Conservation (phyloP, 2,113 vertebrate species). For the Dasyornis broadbenti region DNA sequence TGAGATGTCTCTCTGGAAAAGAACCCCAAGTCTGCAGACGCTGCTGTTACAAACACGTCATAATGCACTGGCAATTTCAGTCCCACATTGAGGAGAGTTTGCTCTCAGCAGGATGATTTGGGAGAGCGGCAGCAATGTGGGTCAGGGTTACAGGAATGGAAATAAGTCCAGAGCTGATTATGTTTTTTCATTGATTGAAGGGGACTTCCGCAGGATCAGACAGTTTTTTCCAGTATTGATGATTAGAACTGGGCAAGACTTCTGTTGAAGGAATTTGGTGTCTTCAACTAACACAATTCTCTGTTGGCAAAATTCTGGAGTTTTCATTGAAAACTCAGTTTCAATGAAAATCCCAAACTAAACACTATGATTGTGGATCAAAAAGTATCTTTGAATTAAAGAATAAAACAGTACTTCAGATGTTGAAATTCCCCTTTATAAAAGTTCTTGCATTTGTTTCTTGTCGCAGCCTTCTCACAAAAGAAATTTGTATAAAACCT, state of each 20-base stretch:
- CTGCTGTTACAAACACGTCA: background rate
- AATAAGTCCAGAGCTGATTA: background rate
- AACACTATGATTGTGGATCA: background rate
- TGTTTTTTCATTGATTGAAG: background rate
- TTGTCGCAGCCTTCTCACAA: background rate
- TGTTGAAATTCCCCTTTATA: background rate
- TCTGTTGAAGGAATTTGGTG: background rate
- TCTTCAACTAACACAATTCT: background rate
- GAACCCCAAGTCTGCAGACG: background rate
- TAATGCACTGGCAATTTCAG: background rate
- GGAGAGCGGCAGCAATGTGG: background rate
- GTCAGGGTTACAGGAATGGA: background rate
- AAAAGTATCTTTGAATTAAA: background rate
- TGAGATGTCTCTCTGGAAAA: background rate
- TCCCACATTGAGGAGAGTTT: background rate
- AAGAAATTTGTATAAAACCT: background rate
- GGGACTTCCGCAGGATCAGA: background rate
- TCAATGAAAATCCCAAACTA: background rate
- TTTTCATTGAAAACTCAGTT: background rate
- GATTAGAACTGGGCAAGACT: slow-evolving; percentile 12
- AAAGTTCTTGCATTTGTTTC: background rate
- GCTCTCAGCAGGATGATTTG: background rate
- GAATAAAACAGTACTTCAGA: background rate
- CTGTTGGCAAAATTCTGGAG: background rate
- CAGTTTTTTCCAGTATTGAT: background rate